Evolutionary conservation across 2,797 vertebrate genomes (phyloP).

Genomic region (Dicrostonyx torquatus): DNA sequence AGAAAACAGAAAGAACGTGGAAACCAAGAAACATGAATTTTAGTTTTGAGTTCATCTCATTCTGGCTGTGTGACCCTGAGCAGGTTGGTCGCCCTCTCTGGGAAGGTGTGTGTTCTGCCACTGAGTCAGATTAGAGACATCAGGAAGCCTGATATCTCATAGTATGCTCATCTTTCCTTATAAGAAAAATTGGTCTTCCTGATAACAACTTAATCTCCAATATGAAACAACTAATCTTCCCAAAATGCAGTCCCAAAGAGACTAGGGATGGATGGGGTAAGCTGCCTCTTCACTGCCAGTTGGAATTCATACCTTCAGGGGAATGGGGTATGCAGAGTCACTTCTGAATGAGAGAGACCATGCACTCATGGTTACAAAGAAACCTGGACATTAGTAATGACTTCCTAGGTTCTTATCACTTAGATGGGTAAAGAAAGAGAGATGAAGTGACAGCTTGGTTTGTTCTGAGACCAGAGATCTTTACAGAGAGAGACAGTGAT

Average conservation of each 20-base stretch:
- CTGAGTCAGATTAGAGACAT: not conserved
- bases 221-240: not conserved
- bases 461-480: not conserved
- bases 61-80: not conserved
- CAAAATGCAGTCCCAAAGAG: not conserved
- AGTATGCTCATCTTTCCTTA: not conserved
- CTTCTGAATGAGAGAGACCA: not conserved
- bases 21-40: not conserved
- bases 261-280: not conserved
- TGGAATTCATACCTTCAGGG: slow-evolving; percentile 28
- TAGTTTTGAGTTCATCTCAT: slow-evolving; percentile 11
- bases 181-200: not conserved
- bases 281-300: not conserved
- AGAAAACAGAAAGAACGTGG: not conserved
- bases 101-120: not conserved
- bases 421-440: not conserved
- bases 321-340: not conserved
- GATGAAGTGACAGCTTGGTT: not conserved
- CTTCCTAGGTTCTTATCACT: not conserved
- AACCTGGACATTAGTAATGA: not conserved
- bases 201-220: not conserved
- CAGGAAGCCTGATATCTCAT: not conserved
- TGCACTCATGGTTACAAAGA: not conserved
- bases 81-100: slow-evolving; percentile 14
- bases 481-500: not conserved